Conservation (phyloP, 1,140 invertebrate genomes). For the Habropoda laboriosa region DNA sequence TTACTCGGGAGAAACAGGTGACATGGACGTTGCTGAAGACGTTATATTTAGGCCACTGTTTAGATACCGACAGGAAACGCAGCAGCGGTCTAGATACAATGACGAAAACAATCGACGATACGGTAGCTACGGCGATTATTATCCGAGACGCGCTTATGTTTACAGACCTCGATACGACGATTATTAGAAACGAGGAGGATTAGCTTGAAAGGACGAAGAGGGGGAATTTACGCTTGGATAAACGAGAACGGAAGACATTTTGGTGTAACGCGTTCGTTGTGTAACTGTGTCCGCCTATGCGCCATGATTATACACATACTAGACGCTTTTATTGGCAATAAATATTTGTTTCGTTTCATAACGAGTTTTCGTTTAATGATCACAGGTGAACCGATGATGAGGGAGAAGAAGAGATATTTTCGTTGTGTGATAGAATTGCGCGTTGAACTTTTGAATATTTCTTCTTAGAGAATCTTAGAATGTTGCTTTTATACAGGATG, state of each 20-base stretch:
- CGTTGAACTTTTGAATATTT: no score
- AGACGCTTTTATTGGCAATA: neutral
- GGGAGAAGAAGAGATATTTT: no score
- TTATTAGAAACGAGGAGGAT: constrained; percentile 41
- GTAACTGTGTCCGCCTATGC: neutral
- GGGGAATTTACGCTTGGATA: neutral
- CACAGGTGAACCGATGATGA: no score
- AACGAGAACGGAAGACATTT: neutral
- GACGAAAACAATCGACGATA: constrained; percentile 40
- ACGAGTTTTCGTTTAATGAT: no score
- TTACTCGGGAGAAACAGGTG: constrained; percentile 40
- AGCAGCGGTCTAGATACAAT: constrained; percentile 57
- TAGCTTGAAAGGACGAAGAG: neutral
- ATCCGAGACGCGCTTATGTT: constrained; percentile 42
- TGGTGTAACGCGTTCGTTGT: neutral
- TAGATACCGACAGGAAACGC: constrained; percentile 73
- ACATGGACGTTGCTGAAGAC: constrained; percentile 78
- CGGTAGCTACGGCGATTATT: constrained; percentile 24
- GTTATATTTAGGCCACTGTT: constrained; percentile 78
- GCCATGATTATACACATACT: neutral
- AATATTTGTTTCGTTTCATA: neutral
- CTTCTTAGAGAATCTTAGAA: no score
- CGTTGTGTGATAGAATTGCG: no score
- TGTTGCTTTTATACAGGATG: no score
- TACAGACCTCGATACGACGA: constrained; percentile 46